These are phyloP conservation scores for Forbesichthys agassizii DNA, from an alignment of 2,113 vertebrate genomes.

Conservation along the genomic window DNA sequence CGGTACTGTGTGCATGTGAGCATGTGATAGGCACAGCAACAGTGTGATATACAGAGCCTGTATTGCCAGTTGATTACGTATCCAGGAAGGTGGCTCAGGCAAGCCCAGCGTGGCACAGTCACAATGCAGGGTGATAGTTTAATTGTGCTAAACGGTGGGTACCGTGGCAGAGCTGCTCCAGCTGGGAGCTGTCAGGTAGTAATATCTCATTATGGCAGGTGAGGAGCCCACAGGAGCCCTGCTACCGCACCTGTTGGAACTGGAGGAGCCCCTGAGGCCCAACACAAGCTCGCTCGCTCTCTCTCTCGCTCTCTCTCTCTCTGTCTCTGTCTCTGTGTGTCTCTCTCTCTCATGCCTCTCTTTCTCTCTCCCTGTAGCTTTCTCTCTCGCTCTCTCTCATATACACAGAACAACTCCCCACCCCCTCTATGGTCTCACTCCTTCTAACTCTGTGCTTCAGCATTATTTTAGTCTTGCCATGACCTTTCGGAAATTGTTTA, in stretches of 20 bases:
- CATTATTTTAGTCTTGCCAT: too few species aligned
- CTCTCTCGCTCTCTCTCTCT: neutral
- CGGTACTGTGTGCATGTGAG: too few species aligned
- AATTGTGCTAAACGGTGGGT: constrained; percentile 92
- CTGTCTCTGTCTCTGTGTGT: neutral
- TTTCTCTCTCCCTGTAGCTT: neutral
- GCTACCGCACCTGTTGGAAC: constrained; percentile 86
- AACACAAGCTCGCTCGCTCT: neutral
- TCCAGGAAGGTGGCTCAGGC: constrained; percentile 82
- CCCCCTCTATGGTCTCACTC: too few species aligned
- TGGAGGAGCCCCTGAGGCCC: constrained; percentile 68
- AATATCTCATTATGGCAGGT: constrained; percentile 83
- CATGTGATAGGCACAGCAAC: constrained; percentile 27
- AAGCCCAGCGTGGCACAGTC: constrained; percentile 83
- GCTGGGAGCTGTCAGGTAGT: constrained; percentile 91
- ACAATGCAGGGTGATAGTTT: constrained; percentile 94
- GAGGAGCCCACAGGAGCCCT: constrained; percentile 85
- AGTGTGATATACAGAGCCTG: constrained; percentile 31
- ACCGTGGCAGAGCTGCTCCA: constrained; percentile 86
- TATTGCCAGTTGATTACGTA: constrained; percentile 64
- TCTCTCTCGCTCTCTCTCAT: too few species aligned
- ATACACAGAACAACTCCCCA: too few species aligned
- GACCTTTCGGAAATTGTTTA: too few species aligned
- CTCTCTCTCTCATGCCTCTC: neutral
- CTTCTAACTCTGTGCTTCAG: too few species aligned